Base-by-base conservation (phyloP, 2,888 invertebrate species). In the Tineola bisselliella region DNA sequence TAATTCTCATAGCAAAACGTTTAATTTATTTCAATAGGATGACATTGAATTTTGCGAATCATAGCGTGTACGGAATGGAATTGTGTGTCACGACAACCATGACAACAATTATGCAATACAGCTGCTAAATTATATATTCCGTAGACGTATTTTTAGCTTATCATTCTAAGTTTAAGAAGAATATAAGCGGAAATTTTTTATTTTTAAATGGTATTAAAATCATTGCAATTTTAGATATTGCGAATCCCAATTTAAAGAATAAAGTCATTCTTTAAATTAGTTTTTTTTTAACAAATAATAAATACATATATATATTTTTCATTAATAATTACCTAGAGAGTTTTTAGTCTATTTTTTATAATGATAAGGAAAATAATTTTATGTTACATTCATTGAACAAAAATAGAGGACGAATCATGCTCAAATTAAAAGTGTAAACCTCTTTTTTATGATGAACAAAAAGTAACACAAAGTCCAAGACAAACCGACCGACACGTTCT, bases 1-100 rank as follows among this genome's bases (percentile, higher is more conserved):
- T 25, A 25, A 25, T 25, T 25, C 25, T 4, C 25, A 48, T 48
- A 48, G 15, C 10, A 48, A 38, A 38, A 10, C 38, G 12, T 48
- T 13, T 48, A 15, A 15, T 48, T 48, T 48, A 48, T 48, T 48
- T 48, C 17, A 48, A 48, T 48, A 48, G n/a, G 48, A n/a, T 15
- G 48, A 17, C 48, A 48, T 48, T 48, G 48, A 48, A 48, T 17
- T 48, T 13, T 13, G 48, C 48, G 13, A 43, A 5, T 43, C 43
- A 43, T 43, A 13, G 43, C 43, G 43, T 43, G 43, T 43, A n/a
- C 13, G 13, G 8, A 48, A 13, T 15, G 4, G 15, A 8, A 15
- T 15, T 48, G 48, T 48, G 48, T 48, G 48, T 48, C 48, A 48
- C 48, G 48, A 17, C 48, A 48, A n/a, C 48, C 48, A 48, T 48